Evolutionary conservation across 2,888 invertebrate species (phyloP).

Genomic region (Gymnosoma rotundatum): DNA sequence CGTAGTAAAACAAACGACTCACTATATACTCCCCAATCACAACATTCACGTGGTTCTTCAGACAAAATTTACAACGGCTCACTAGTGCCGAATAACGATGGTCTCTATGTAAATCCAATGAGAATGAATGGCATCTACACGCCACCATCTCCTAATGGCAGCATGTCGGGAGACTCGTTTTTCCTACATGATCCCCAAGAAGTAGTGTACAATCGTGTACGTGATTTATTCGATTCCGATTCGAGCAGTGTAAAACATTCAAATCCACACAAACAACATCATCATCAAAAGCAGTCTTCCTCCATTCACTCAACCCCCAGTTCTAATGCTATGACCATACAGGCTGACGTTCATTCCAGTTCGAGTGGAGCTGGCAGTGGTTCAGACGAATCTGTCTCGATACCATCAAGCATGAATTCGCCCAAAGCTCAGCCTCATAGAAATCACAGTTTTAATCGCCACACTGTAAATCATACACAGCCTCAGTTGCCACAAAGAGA

Average conservation of each 20-base stretch:
- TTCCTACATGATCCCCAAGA: conserved; percentile 93
- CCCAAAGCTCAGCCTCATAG: conserved; percentile 77
- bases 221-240: conserved; percentile 89
- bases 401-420: conserved; percentile 83
- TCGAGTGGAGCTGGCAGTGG: conserved; percentile 85
- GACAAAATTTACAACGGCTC: conserved; percentile 80
- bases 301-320: conserved; percentile 69
- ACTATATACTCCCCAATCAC: conserved; percentile 75
- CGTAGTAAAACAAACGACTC: conserved; percentile 80
- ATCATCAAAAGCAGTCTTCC: conserved; percentile 62
- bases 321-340: conserved; percentile 85
- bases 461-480: conserved; percentile 70
- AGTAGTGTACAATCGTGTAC: conserved; percentile 91
- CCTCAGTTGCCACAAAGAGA: conserved; percentile 70
- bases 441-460: conserved; percentile 75
- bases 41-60: conserved; percentile 78
- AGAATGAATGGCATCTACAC: conserved; percentile 82
- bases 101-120: conserved; percentile 93
- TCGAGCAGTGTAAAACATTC: conserved; percentile 78
- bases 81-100: conserved; percentile 84
- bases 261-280: conserved; percentile 72
- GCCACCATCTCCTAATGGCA: conserved; percentile 84
- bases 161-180: conserved; percentile 87
- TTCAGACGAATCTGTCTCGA: conserved; percentile 85
- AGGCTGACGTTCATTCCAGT: conserved; percentile 93